These are phyloP conservation scores for Acromyrmex heyeri DNA, from an alignment of 1,140 invertebrate species.

Conservation along the genomic window DNA sequence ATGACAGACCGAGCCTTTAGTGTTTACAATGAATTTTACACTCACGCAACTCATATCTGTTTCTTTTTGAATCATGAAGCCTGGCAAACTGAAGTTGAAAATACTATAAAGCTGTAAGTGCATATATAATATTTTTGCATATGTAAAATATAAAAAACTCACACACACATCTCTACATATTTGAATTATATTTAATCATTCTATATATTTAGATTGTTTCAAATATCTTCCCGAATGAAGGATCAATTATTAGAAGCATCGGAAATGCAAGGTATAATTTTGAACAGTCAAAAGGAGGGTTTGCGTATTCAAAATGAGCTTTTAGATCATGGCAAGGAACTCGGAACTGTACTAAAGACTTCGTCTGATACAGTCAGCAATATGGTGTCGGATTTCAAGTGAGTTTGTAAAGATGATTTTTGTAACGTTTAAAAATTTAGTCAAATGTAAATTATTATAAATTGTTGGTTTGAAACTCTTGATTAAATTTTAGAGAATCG, in stretches of 20 bases:
- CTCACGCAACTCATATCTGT: conserved; percentile 90
- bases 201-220: conserved; percentile 81
- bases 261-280: conserved; percentile 87
- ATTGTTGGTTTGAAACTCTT: conserved; percentile 60
- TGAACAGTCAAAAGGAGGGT: conserved; percentile 85
- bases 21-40: conserved; percentile 90
- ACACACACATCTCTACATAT: conserved; percentile 72
- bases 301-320: conserved; percentile 81
- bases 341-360: conserved; percentile 77
- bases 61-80: conserved; percentile 89
- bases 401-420: conserved; percentile 46
- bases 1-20: conserved; percentile 88
- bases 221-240: conserved; percentile 86
- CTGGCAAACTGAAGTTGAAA: conserved; percentile 89
- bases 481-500: conserved; percentile 79
- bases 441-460: not conserved
- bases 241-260: conserved; percentile 88
- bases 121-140: not conserved
- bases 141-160: not conserved
- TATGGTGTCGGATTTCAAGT: conserved; percentile 87
- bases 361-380: conserved; percentile 84
- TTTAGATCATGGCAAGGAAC: conserved; percentile 79
- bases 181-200: conserved; percentile 40
- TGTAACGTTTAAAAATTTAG: not conserved
- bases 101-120: conserved; percentile 85